Conservation (phyloP, 1,140 invertebrate genomes). For the Drosophila busckii region DNA sequence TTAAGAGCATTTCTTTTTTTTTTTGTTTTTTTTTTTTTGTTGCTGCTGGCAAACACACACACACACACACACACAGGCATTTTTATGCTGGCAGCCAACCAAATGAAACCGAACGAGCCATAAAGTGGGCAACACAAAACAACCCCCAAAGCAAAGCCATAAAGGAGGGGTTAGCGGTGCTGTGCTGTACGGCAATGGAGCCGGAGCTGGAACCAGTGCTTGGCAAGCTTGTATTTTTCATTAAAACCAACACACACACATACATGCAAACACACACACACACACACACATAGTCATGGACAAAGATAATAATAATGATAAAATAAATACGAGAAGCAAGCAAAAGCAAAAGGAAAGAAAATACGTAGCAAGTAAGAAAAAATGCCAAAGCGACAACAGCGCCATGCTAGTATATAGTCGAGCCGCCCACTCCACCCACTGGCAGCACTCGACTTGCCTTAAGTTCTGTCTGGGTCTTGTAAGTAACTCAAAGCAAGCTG, state of each 20-base stretch:
- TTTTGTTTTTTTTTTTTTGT: too few species aligned
- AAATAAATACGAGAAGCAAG: conserved; percentile 76
- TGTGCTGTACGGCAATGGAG: neutral
- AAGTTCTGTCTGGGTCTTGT: conserved; percentile 19
- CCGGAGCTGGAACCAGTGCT: neutral
- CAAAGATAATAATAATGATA: conserved; percentile 77
- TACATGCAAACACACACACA: conserved; percentile 2
- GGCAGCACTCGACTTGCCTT: neutral
- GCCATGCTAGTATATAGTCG: neutral
- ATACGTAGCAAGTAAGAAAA: conserved; percentile 17
- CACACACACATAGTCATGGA: conserved; percentile 58
- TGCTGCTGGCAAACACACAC: conserved; percentile 29
- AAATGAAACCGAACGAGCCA: conserved; percentile 71
- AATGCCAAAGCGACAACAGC: conserved; percentile 29
- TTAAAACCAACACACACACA: conserved; percentile 34
- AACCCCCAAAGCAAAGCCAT: conserved; percentile 38
- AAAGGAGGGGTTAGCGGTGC: neutral
- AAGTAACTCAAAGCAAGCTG: conserved; percentile 68
- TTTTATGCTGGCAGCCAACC: conserved; percentile 70
- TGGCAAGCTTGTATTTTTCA: conserved; percentile 46
- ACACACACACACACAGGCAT: conserved; percentile 38
- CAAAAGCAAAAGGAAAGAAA: conserved; percentile 6
- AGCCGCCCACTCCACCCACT: neutral
- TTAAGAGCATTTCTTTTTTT: conserved; percentile 76
- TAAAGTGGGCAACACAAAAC: conserved; percentile 65